Conservation (phyloP, 2,888 invertebrate genomes). For the Amphiduros pacificus region DNA sequence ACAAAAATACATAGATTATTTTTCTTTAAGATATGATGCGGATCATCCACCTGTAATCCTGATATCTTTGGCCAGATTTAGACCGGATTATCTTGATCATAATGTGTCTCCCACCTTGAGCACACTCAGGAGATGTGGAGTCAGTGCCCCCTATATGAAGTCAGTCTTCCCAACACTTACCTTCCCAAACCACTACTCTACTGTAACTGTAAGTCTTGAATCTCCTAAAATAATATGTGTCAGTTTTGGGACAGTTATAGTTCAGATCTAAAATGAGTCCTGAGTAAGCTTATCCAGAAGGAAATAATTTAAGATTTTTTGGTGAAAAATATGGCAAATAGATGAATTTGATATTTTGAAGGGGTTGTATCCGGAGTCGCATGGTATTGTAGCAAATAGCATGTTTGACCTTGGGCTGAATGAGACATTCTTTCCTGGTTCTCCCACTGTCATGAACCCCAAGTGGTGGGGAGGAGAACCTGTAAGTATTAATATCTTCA, state of each 20-base stretch:
- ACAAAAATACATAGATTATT: no score
- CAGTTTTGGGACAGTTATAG: no score
- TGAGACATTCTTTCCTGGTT: constrained; percentile 34
- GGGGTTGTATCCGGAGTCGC: constrained; percentile 58
- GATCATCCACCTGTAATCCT: constrained; percentile 36
- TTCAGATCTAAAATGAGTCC: no score
- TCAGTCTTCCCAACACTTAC: constrained; percentile 48
- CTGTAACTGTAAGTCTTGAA: constrained; percentile 36
- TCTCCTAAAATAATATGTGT: no score
- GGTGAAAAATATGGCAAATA: no score
- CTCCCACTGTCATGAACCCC: constrained; percentile 29
- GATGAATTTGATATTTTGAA: no score
- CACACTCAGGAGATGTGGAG: constrained; percentile 40
- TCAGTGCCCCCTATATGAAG: constrained; percentile 41
- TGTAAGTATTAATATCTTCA: constrained; percentile 37
- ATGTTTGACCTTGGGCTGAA: constrained; percentile 50
- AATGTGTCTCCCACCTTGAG: constrained; percentile 40
- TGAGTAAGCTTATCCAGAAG: no score
- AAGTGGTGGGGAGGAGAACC: constrained; percentile 50
- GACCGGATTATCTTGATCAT: constrained; percentile 41
- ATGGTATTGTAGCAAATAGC: constrained; percentile 58
- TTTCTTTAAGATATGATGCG: constrained; percentile 12
- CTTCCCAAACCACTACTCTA: constrained; percentile 52
- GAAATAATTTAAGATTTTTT: no score
- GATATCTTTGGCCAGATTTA: constrained; percentile 49